Evolutionary conservation across 2,888 invertebrate genomes (phyloP), one percentile per base, ranked within the genome.

Genomic region (Kryphioiulus occultus): DNA sequence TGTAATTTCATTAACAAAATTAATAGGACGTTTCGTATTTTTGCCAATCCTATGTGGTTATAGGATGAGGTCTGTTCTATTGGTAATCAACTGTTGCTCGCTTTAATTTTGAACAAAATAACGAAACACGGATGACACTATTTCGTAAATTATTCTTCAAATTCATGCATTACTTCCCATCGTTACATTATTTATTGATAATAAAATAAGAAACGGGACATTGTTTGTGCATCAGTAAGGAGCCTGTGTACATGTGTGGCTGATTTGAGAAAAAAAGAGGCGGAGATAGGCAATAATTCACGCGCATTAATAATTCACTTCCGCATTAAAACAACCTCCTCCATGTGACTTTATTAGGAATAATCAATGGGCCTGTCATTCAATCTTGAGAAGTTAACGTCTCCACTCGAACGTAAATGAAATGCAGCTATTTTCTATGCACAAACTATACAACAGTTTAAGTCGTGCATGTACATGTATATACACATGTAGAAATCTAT

Each of bases 291-390:
- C 17, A 85, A 85, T 85, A 85, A 85, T 85, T 85, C 85, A 85
- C 44, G 22, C 5, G 30, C 85, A 85, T 85, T 85, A 85, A 85
- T 85, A 85, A 85, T 85, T 85, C 85, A 85, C 32, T 85, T 85
- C 83, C 26, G 39, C 83, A 32, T 83, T 39, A 85, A 85, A 47
- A 85, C 42, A 85, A 85, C 44, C 85, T 35, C 85, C 47, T 85
- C 85, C 19, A 19, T 85, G 85, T 85, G 85, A 85, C 85, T 44
- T 85, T 85, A 85, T 85, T 85, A 85, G 44, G 85, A 85, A 85
- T 85, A 85, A 85, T 85, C 85, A 85, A 85, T 85, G 85, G 47
- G 85, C 44, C 42, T 85, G 85, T 85, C 85, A 85, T 85, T 85
- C 85, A 85, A 39, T 42, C 7, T 85, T 17, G 47, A 32, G 39